A percentile compares a stretch with the other conserved stretches of the same genome.
These are phyloP conservation scores for Zapornia atra DNA, from an alignment of 2,113 vertebrate genomes.

Conservation along the genomic window DNA sequence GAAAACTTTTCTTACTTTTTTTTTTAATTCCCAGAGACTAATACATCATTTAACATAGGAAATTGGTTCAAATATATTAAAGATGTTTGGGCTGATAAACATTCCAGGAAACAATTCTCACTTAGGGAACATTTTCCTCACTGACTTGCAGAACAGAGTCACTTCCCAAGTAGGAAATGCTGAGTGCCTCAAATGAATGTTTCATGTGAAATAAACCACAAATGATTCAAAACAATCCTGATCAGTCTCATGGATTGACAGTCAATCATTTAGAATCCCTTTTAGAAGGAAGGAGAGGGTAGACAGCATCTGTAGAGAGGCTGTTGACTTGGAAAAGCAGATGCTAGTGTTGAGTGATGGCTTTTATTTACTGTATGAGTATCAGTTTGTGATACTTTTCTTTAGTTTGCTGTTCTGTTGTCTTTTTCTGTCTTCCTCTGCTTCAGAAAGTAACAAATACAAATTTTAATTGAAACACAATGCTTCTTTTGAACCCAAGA, in stretches of 20 bases:
- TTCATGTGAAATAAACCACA: constrained; percentile 16
- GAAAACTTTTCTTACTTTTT: background rate
- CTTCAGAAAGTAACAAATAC: constrained; percentile 12
- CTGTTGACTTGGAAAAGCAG: background rate
- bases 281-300: background rate
- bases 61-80: background rate
- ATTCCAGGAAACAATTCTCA: background rate
- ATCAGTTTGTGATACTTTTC: background rate
- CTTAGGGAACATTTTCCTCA: background rate
- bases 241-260: background rate
- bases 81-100: background rate
- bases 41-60: background rate
- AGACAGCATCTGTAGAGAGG: background rate
- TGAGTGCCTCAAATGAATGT: background rate
- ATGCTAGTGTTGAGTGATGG: background rate
- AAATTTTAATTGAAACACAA: background rate
- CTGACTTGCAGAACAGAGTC: background rate
- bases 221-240: background rate
- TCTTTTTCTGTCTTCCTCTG: background rate
- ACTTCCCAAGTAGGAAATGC: background rate
- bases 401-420: constrained; percentile 2
- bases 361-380: constrained; percentile 28
- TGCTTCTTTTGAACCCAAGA: background rate
- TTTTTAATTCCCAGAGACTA: background rate
- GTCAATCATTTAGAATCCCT: background rate